These are phyloP conservation scores for Catharus bicknelli DNA, from an alignment of 2,113 vertebrate species.

Conservation along the genomic window DNA sequence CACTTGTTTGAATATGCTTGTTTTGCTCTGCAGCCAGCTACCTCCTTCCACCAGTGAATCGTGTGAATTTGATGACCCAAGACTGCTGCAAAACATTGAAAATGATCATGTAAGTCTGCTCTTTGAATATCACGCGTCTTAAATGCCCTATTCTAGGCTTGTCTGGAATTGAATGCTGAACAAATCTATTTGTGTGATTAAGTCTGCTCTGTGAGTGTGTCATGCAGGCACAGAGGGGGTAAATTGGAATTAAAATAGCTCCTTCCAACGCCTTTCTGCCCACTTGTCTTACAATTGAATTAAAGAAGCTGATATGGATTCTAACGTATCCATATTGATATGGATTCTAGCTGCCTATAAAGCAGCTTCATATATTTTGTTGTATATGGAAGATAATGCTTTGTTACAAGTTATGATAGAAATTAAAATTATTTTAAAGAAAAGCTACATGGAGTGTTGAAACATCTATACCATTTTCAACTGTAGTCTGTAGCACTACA, in stretches of 20 bases:
- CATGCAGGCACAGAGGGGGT: not conserved
- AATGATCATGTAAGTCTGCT: constrained; percentile 84
- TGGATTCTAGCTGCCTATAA: not conserved
- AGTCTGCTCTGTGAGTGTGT: not conserved
- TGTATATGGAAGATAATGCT: not conserved
- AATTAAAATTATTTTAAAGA: not conserved
- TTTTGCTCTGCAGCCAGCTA: constrained; percentile 80
- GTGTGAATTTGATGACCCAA: constrained; percentile 92
- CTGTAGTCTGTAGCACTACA: not conserved
- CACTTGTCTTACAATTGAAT: not conserved
- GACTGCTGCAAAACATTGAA: constrained; percentile 93
- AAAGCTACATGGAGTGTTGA: not conserved
- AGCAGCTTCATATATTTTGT: not conserved
- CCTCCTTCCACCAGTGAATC: constrained; percentile 84
- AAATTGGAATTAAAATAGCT: not conserved
- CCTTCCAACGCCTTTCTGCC: not conserved
- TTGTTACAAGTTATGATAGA: not conserved
- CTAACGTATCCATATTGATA: not conserved
- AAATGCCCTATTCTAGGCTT: not conserved
- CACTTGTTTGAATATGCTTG: not conserved
- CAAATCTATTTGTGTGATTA: not conserved
- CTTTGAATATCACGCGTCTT: not conserved
- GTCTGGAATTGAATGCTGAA: not conserved
- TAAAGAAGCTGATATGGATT: not conserved
- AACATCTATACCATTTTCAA: not conserved